Conservation (phyloP, 1,140 invertebrate genomes). For the Acyrthosiphon pisum region DNA sequence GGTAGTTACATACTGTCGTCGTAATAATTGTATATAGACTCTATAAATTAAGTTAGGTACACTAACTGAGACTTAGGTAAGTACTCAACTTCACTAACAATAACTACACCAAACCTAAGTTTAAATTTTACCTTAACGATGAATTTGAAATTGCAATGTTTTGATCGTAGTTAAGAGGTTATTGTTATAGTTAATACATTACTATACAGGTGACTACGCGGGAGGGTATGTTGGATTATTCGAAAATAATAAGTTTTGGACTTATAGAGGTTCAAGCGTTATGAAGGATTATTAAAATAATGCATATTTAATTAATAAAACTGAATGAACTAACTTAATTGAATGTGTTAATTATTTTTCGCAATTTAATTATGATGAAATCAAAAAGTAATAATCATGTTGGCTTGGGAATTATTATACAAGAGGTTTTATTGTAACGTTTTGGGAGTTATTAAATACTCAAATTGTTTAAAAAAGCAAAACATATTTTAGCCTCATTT, state of each 20-base stretch:
- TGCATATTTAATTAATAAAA: background rate
- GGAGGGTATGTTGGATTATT: background rate
- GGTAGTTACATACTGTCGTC: background rate
- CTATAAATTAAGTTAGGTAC: background rate
- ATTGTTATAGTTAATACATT: background rate
- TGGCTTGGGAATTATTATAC: background rate
- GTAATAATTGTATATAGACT: background rate
- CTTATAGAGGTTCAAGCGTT: background rate
- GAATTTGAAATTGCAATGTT: background rate
- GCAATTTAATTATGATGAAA: background rate
- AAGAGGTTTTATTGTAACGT: background rate
- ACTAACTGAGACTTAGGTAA: no score
- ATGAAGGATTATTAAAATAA: background rate
- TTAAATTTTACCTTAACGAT: background rate
- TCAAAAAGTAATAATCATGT: background rate
- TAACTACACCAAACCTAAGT: background rate
- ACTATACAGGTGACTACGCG: background rate
- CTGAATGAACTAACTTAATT: background rate
- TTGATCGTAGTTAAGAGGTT: background rate
- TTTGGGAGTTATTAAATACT: background rate
- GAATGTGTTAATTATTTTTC: constrained; percentile 10
- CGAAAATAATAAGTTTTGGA: background rate
- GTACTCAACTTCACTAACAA: no score
- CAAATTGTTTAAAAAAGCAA: background rate
- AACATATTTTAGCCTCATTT: background rate